phyloP scores from a whole-genome alignment of 1,140 invertebrate genomes.

The Druon quercuslanigerum region DNA sequence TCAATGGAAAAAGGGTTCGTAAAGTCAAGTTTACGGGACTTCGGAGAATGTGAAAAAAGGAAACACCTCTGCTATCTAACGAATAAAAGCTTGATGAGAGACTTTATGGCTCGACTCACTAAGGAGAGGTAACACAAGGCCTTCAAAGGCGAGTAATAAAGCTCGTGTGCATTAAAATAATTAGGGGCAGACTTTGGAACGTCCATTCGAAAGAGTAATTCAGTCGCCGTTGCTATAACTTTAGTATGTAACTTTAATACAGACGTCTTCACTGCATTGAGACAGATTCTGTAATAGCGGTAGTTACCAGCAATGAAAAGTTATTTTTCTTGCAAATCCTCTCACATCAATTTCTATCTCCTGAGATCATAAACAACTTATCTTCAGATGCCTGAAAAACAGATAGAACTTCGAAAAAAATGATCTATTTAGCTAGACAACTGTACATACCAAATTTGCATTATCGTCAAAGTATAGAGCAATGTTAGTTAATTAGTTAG shows the following conservation, averaged over 20 bases:
- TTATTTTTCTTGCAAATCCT: not conserved
- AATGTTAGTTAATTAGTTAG: too few relatives aligned
- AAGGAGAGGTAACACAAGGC: constrained; percentile 2
- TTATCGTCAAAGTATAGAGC: too few relatives aligned
- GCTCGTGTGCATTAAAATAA: constrained; percentile 28
- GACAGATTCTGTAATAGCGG: not conserved
- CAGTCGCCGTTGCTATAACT: constrained; percentile 15
- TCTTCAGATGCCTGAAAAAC: not conserved
- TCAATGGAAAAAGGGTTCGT: not conserved
- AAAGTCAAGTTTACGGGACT: too few relatives aligned
- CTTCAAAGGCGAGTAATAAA: not conserved
- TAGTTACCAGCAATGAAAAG: not conserved
- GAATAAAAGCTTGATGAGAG: constrained; percentile 6
- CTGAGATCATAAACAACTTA: not conserved
- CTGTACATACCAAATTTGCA: too few relatives aligned
- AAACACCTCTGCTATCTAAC: not conserved
- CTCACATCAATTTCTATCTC: not conserved
- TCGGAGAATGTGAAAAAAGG: too few relatives aligned
- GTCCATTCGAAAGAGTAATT: constrained; percentile 3
- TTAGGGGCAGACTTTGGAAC: constrained; percentile 15
- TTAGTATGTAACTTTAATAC: constrained; percentile 16
- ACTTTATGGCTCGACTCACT: not conserved
- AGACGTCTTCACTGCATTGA: constrained; percentile 23
- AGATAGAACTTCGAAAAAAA: too few relatives aligned
- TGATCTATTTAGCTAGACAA: too few relatives aligned